These are phyloP conservation scores for Lampris megalopsis DNA, from an alignment of 2,113 vertebrate genomes.

Conservation along the genomic window DNA sequence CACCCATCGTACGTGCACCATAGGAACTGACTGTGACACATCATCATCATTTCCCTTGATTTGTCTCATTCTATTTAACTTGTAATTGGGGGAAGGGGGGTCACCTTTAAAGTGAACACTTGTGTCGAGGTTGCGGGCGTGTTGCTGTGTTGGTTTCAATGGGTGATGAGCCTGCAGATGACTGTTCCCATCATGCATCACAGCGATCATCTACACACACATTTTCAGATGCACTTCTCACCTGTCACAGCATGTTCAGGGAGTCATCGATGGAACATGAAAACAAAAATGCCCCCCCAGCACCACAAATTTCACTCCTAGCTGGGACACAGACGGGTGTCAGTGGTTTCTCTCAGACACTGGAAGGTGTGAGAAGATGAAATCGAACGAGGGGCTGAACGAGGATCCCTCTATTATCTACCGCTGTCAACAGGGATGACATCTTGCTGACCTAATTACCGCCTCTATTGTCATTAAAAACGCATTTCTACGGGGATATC, in stretches of 20 bases:
- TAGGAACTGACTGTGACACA: slow-evolving; percentile 24
- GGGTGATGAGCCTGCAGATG: slow-evolving; percentile 24
- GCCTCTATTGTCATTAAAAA: no score
- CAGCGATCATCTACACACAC: background rate
- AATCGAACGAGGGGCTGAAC: no score
- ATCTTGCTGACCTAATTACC: no score
- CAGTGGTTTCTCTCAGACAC: no score
- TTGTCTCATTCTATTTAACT: slow-evolving; percentile 45
- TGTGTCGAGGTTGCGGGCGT: slow-evolving; percentile 1
- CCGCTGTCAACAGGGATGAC: no score
- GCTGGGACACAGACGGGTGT: background rate
- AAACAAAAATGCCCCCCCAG: background rate
- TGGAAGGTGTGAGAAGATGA: no score
- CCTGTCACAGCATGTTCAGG: slow-evolving; percentile 3
- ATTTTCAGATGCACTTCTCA: background rate
- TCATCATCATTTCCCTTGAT: slow-evolving; percentile 33
- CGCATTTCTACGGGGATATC: no score
- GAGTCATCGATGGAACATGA: background rate
- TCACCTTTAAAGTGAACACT: slow-evolving; percentile 30
- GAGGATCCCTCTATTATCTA: no score
- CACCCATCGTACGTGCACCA: slow-evolving; percentile 38
- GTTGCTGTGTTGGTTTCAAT: slow-evolving; percentile 27
- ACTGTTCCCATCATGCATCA: slow-evolving; percentile 38
- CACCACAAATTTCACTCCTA: background rate
- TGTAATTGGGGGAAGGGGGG: slow-evolving; percentile 22